phyloP scores from a whole-genome alignment of 2,888 invertebrate genomes.

The Eristalinus aeneus region DNA sequence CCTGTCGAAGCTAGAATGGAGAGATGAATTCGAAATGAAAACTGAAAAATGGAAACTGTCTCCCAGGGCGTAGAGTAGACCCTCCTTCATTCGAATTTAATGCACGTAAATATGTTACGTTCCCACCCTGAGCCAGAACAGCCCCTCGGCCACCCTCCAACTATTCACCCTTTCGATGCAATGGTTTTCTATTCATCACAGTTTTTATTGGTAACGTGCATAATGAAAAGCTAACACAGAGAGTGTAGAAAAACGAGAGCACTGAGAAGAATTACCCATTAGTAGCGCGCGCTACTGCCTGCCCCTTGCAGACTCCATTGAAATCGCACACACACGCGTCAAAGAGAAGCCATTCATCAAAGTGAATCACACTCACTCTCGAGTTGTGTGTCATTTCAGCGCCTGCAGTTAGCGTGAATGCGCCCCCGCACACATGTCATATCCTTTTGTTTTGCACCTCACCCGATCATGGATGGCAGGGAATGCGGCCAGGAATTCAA shows the following conservation, averaged over 20 bases:
- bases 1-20: slow-evolving; percentile 33
- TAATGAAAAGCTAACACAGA: slow-evolving; percentile 45
- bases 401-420: not conserved
- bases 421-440: slow-evolving; percentile 4
- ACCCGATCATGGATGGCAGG: not conserved
- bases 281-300: slow-evolving; percentile 1
- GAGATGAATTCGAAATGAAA: slow-evolving; percentile 43
- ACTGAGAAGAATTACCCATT: slow-evolving; percentile 38
- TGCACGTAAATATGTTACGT: slow-evolving; percentile 50
- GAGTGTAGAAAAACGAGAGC: too few species aligned
- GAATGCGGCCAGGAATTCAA: slow-evolving; percentile 53
- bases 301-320: slow-evolving; percentile 13
- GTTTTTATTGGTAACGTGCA: slow-evolving; percentile 34
- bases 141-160: not conserved
- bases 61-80: slow-evolving; percentile 9
- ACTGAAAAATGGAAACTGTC: slow-evolving; percentile 48
- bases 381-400: slow-evolving; percentile 19
- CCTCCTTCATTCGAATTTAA: slow-evolving; percentile 32
- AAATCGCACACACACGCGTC: slow-evolving; percentile 23
- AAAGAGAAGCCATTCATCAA: slow-evolving; percentile 57
- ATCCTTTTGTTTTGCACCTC: slow-evolving; percentile 21
- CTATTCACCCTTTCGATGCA: not conserved
- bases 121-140: not conserved
- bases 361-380: slow-evolving; percentile 41
- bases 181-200: not conserved